Conservation (phyloP, 2,113 vertebrate species). For the Clinocottus analis region DNA sequence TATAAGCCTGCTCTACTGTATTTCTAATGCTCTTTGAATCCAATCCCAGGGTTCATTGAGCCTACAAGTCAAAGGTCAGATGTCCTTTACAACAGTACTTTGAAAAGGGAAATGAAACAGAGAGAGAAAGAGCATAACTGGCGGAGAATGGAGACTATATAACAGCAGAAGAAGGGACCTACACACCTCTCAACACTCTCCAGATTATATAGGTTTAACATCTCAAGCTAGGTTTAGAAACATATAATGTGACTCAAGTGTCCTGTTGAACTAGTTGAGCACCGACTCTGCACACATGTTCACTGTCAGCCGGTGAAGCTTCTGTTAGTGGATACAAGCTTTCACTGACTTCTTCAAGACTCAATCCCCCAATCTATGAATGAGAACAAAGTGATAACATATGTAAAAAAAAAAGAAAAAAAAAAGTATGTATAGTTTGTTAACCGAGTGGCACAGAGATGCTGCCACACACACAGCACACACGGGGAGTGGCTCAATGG, state of each 20-base stretch:
- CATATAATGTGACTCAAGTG: not conserved
- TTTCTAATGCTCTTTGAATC: conserved; percentile 48
- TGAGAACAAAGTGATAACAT: conserved; percentile 12
- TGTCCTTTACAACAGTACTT: conserved; percentile 5
- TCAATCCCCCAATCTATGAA: conserved; percentile 3
- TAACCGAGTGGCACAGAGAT: conserved; percentile 14
- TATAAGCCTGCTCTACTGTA: conserved; percentile 18
- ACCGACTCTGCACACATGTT: not conserved
- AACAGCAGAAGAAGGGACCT: conserved; percentile 22
- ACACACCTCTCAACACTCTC: not conserved
- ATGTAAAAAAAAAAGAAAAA: too few relatives aligned
- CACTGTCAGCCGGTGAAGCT: conserved; percentile 5
- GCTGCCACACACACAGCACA: conserved; percentile 41
- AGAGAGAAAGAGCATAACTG: conserved; percentile 1
- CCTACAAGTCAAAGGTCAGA: conserved; percentile 15
- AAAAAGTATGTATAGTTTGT: conserved; percentile 30
- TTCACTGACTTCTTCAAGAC: not conserved
- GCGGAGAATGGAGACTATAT: conserved; percentile 4
- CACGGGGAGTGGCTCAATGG: conserved; percentile 21
- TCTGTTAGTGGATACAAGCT: conserved; percentile 15
- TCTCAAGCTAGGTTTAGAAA: not conserved
- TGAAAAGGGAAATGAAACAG: conserved; percentile 16
- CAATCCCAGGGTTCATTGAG: conserved; percentile 19
- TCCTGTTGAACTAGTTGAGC: conserved; percentile 1
- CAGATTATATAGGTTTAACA: conserved; percentile 1